A percentile compares a stretch with the other conserved stretches of the same genome.
These are phyloP conservation scores for Calvadosia cruxmelitensis DNA, from an alignment of 30 jellyfish, hydroid and myxozoan species.

Conservation along the genomic window DNA sequence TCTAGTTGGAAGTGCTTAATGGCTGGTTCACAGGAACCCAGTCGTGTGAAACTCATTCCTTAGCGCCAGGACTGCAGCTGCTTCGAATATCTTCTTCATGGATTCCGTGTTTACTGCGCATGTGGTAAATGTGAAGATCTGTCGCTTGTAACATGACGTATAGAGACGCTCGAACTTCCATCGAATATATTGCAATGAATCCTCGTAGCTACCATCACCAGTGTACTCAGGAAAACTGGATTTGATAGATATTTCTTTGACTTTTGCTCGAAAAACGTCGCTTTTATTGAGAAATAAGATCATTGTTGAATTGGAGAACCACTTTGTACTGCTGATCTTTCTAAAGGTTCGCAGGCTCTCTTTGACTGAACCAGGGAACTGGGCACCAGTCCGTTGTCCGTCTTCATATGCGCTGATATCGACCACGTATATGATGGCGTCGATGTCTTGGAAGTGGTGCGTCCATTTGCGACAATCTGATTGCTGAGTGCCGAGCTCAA, in stretches of 20 bases:
- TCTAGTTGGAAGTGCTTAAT: too few relatives aligned
- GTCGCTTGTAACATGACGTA: background rate
- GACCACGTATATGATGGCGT: background rate
- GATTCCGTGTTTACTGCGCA: background rate
- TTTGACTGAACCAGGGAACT: too few relatives aligned
- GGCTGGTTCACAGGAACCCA: background rate
- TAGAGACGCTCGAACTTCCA: background rate
- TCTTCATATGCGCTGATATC: background rate
- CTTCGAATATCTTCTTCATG: background rate
- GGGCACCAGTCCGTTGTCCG: background rate
- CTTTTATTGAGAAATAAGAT: background rate
- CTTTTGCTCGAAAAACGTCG: background rate
- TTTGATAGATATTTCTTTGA: background rate
- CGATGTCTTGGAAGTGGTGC: background rate
- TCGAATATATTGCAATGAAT: background rate
- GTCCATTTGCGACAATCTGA: background rate
- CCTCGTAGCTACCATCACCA: background rate
- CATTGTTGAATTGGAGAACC: background rate
- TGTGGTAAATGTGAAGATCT: background rate
- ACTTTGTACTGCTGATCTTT: background rate
- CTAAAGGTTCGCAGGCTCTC: background rate
- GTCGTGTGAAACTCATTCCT: background rate
- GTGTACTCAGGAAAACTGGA: background rate
- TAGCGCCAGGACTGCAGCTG: background rate
- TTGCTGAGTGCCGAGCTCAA: background rate